Conservation (phyloP, 2,888 invertebrate species). For the Machimus rusticus region DNA sequence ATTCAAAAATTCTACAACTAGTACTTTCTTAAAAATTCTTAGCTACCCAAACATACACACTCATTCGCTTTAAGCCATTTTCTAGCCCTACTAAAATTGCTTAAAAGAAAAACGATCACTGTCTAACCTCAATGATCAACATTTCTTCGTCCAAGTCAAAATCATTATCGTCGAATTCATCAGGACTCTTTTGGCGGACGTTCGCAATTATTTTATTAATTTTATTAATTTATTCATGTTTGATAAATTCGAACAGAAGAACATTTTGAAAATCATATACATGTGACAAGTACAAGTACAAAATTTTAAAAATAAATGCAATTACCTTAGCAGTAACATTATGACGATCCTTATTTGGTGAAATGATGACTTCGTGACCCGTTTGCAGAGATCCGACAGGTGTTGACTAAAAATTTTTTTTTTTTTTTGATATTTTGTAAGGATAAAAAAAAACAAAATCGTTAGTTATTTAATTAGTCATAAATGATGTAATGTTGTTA, state of each 20-base stretch:
- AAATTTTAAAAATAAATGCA: constrained; percentile 37
- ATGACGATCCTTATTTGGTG: constrained; percentile 88
- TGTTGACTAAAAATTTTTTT: constrained; percentile 74
- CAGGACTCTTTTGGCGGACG: constrained; percentile 49
- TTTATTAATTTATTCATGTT: neutral
- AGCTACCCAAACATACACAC: neutral
- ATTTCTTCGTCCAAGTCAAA: constrained; percentile 58
- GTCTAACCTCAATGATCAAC: constrained; percentile 63
- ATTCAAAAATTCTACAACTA: neutral
- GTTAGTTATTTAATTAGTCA: constrained; percentile 41
- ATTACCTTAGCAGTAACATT: constrained; percentile 81
- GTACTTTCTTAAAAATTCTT: neutral
- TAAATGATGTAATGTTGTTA: neutral
- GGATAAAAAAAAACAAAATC: constrained; percentile 15
- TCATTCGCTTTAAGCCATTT: neutral
- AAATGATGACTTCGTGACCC: constrained; percentile 88
- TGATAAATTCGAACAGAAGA: neutral
- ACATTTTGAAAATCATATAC: neutral
- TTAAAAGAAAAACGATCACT: neutral
- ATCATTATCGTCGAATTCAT: constrained; percentile 60
- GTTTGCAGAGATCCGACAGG: constrained; percentile 92
- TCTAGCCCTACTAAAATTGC: neutral
- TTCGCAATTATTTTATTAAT: neutral
- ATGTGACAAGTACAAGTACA: neutral
- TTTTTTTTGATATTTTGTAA: neutral